Evolutionary conservation across 2,113 vertebrate genomes (phyloP), one percentile per base, ranked within the genome.

Genomic region (Sciurus niger): DNA sequence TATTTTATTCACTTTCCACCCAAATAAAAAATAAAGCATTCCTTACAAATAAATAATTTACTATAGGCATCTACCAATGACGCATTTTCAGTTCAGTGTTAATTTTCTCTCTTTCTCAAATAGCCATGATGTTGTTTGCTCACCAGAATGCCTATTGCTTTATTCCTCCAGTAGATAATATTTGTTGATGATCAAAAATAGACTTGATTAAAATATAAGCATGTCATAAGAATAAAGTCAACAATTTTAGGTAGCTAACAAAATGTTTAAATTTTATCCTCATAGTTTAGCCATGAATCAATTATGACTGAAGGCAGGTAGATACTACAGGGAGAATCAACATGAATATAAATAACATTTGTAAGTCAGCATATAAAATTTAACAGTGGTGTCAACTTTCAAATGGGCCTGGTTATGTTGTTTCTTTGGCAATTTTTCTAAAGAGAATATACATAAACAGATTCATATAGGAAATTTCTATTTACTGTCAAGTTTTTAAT

Each of bases 351-450:
- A 72, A 72, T 65, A 84, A 6, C 14, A 70, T 40, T 30, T 87
- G 73, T 3, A 94, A 76, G 10, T 63, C 14, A 83, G 9, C 37
- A 80, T 79, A 86, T 80, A 48, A 86, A 96, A 70, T 25, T 92
- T 72, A 92, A 84, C 40, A 87, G 51, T 74, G 14, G 6, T 84
- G 30, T 94, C 65, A 79, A 37, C 18, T 92, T 72, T 95, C 24
- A 73, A 70, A 72, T 68, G 48, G 9, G 2, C 5, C 22, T 83
- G 67, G 22, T 60, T 89, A 37, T 91, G 60, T n/a, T 72, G 22
- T 89, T 78, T 90, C n/a, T 34, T 28, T 91, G 48, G 55, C 72
- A 89, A 58, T 95, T 93, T 93, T 96, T 18, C 82, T 80, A 89
- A 92, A 87, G 58, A 91, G 14, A 84, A 51, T 87, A 68, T 32